A percentile compares a stretch with the other conserved stretches of the same genome.
These are phyloP conservation scores for Mechanitis mazaeus DNA, from an alignment of 2,888 invertebrate species.

Conservation along the genomic window DNA sequence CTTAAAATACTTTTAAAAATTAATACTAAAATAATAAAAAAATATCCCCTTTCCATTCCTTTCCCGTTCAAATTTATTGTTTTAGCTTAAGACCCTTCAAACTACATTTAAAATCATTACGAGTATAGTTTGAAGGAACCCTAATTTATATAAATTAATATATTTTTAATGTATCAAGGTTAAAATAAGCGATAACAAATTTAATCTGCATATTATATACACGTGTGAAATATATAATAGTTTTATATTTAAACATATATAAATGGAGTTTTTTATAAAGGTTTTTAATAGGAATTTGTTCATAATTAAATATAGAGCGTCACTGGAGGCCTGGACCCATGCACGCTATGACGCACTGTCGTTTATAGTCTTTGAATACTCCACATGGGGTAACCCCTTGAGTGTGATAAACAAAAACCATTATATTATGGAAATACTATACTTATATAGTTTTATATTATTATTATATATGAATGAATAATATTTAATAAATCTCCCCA, in stretches of 20 bases:
- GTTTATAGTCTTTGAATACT: constrained; percentile 16
- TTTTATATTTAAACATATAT: too few species aligned
- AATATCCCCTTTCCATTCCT: background rate
- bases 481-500: too few species aligned
- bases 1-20: too few species aligned
- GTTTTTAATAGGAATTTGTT: too few species aligned
- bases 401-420: constrained; percentile 1
- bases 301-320: constrained; percentile 29
- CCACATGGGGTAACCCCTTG: constrained; percentile 13
- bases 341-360: constrained; percentile 16
- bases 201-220: too few species aligned
- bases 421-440: constrained; percentile 8
- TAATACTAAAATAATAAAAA: background rate
- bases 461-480: too few species aligned
- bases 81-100: too few species aligned
- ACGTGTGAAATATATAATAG: too few species aligned
- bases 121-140: background rate
- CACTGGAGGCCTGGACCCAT: constrained; percentile 31
- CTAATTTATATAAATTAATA: background rate
- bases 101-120: background rate
- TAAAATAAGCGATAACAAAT: too few species aligned
- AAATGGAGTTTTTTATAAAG: too few species aligned
- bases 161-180: too few species aligned
- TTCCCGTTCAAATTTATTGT: background rate
- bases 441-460: background rate